Evolutionary conservation across 2,888 invertebrate genomes (phyloP), one percentile per base, ranked within the genome.

Genomic region (Schizaphis graminum): DNA sequence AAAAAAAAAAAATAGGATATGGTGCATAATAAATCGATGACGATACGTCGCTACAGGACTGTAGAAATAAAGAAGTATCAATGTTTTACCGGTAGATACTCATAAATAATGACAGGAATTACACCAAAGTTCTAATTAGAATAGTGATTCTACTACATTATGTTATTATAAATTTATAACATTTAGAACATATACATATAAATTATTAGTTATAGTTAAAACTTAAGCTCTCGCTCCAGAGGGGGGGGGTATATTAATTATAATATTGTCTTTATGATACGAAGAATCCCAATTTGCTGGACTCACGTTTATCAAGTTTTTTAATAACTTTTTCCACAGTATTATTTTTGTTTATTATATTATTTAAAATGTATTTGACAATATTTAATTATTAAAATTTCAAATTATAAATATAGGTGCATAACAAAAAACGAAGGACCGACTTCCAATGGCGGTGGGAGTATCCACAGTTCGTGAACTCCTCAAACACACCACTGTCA

Each of bases 1-100:
- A 26, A 91, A 24, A 91, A 26, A 91, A 10, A 91, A 77, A 7
- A 35, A n/a, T n/a, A 13, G 35, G 26, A 26, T 26, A n/a, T 1
- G 16, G 41, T 21, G 85, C 85, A 91, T 91, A 91, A 91, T 91
- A 85, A 56, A 85, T 85, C 85, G 53, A 84, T 84, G n/a, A 85
- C 41, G 56, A 85, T 44, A 16, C 41, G n/a, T 7, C 3, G 53
- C 16, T 77, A 77, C 35, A 2, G 21, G 77, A 77, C 35, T 7
- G 77, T 35, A 77, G 35, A 77, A 77, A 77, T 77, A 77, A 77
- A 77, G 8, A 77, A 21, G 24, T 77, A 41, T 21, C 3, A 35
- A 67, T 35, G 7, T 35, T 77, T 35, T 77, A 35, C 21, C 35
- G 44, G 7, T 47, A 47, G 44, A 1, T 21, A 35, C 11, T 4